A percentile compares a stretch with the other conserved stretches of the same genome.
These are phyloP conservation scores for Nipponia nippon DNA, from an alignment of 2,113 vertebrate genomes.

Conservation along the genomic window DNA sequence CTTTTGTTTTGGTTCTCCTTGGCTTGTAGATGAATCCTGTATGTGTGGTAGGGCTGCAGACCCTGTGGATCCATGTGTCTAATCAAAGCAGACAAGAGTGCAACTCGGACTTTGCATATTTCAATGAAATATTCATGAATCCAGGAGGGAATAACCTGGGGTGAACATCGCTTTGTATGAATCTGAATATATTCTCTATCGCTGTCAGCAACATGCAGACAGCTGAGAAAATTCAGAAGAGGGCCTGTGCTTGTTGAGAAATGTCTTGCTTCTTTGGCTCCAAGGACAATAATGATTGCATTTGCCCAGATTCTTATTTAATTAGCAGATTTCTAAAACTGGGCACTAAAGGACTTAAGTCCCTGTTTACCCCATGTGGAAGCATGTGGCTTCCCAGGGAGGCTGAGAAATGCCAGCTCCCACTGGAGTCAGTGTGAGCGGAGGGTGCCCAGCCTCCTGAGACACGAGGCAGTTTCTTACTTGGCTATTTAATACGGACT, in stretches of 20 bases:
- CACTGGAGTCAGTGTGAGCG: fast-evolving
- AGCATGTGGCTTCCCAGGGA: background rate
- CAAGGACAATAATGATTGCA: background rate
- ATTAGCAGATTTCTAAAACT: background rate
- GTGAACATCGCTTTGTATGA: background rate
- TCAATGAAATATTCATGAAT: slow-evolving; percentile 10
- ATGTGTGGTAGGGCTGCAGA: background rate
- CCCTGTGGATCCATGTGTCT: background rate
- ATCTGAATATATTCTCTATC: background rate
- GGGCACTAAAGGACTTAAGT: background rate
- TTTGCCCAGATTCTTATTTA: slow-evolving; percentile 13
- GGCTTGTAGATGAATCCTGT: background rate
- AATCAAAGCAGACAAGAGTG: background rate
- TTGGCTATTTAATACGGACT: background rate
- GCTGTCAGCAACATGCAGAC: background rate
- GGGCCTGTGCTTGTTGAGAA: background rate
- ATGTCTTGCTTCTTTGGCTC: background rate
- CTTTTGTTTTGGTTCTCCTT: background rate
- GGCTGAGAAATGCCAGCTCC: background rate
- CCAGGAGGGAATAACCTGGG: slow-evolving; percentile 19
- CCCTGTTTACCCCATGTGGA: background rate
- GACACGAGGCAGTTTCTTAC: background rate
- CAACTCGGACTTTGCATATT: slow-evolving; percentile 1
- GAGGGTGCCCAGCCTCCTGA: background rate
- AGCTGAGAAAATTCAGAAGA: background rate